These are phyloP conservation scores for Oryzias celebensis DNA, from an alignment of 2,113 vertebrate species.

Conservation along the genomic window DNA sequence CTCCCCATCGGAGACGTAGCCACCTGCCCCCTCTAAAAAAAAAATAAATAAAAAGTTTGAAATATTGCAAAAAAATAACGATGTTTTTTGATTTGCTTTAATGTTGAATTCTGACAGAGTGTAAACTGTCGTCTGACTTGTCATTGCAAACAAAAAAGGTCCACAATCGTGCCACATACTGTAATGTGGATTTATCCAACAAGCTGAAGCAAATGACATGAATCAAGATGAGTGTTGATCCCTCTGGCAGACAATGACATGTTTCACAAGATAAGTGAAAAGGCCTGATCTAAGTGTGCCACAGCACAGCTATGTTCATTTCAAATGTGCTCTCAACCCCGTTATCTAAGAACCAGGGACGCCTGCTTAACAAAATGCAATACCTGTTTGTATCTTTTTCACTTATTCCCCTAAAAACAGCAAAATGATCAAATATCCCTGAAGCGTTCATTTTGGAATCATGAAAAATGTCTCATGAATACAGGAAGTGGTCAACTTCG, in stretches of 20 bases:
- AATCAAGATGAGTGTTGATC: neutral
- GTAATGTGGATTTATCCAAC: neutral
- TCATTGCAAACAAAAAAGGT: neutral
- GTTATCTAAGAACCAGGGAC: neutral
- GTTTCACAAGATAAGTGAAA: conserved; percentile 5
- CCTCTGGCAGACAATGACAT: neutral
- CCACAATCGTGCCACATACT: neutral
- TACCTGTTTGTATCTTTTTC: neutral
- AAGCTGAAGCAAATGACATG: neutral
- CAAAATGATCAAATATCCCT: too few relatives aligned
- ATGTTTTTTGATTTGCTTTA: neutral
- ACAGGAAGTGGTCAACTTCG: too few relatives aligned
- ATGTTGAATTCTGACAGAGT: neutral
- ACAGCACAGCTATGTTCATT: neutral
- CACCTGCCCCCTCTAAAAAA: conserved; percentile 22
- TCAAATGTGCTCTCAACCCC: neutral
- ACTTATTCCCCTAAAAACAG: too few relatives aligned
- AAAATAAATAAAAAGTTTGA: too few relatives aligned
- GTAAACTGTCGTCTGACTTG: neutral
- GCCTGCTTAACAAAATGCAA: neutral
- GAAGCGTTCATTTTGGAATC: too few relatives aligned
- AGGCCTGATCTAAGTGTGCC: neutral
- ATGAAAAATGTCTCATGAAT: too few relatives aligned
- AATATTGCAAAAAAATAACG: too few relatives aligned
- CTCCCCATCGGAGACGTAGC: conserved; percentile 24